These are phyloP conservation scores for Trigoniulus corallinus DNA, from an alignment of 1,140 invertebrate species.

Conservation along the genomic window DNA sequence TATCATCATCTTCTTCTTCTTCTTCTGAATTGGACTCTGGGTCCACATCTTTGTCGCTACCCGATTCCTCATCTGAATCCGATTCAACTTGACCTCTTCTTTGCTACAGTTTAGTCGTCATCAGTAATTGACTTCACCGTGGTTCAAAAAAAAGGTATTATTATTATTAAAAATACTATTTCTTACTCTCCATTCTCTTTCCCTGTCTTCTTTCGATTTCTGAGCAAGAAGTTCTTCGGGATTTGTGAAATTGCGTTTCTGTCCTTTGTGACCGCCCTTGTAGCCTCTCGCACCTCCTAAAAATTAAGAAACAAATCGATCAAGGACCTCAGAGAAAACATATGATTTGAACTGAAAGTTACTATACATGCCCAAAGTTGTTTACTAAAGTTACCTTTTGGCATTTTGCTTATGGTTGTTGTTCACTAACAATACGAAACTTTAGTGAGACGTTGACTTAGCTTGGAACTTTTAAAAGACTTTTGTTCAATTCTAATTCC, in stretches of 20 bases:
- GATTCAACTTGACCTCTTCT: slow-evolving; percentile 2
- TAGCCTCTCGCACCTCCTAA: slow-evolving; percentile 17
- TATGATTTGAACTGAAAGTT: too few relatives aligned
- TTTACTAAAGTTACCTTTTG: too few relatives aligned
- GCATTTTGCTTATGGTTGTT: too few relatives aligned
- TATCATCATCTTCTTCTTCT: slow-evolving; percentile 15
- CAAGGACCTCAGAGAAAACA: too few relatives aligned
- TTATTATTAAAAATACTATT: slow-evolving; percentile 17
- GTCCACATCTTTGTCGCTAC: slow-evolving; percentile 4
- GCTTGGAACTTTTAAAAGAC: too few relatives aligned
- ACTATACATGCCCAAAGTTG: too few relatives aligned
- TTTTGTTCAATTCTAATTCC: too few relatives aligned
- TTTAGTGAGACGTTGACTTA: too few relatives aligned
- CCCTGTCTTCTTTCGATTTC: slow-evolving; percentile 52
- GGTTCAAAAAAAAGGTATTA: slow-evolving; percentile 1
- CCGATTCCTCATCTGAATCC: slow-evolving; percentile 8
- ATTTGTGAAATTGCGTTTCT: slow-evolving; percentile 78
- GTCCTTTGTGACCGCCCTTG: slow-evolving; percentile 56
- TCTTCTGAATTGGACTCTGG: slow-evolving; percentile 14
- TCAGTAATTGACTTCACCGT: neutral
- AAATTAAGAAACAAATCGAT: too few relatives aligned
- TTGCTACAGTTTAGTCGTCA: slow-evolving; percentile 36
- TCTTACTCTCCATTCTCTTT: slow-evolving; percentile 46
- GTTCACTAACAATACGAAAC: too few relatives aligned
- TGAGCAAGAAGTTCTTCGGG: slow-evolving; percentile 80